phyloP scores from a whole-genome alignment of 1,140 invertebrate genomes.

The Macrobrachium nipponense region DNA sequence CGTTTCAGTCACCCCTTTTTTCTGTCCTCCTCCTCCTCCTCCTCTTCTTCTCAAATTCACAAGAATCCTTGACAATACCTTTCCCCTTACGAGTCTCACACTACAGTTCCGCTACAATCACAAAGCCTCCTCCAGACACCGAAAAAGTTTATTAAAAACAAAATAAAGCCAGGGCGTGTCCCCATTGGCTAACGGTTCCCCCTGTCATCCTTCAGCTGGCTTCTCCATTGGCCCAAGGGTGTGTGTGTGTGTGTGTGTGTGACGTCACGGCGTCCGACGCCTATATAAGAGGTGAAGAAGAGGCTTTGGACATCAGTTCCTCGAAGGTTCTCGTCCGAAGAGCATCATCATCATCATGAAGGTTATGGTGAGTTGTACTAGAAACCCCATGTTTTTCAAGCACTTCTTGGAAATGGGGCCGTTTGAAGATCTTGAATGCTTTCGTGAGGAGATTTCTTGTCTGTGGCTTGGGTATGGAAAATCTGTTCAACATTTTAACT shows the following conservation, averaged over 20 bases:
- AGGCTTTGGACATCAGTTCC: not conserved
- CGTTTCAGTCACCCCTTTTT: too few relatives aligned
- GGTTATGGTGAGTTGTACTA: slow-evolving; percentile 34
- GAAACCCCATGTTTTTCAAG: not conserved
- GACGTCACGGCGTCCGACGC: too few relatives aligned
- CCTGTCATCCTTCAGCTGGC: not conserved
- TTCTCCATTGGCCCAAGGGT: too few relatives aligned
- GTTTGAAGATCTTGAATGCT: not conserved
- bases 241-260: too few relatives aligned
- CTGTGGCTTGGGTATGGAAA: too few relatives aligned
- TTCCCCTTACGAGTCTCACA: too few relatives aligned
- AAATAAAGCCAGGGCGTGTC: not conserved
- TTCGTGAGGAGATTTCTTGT: not conserved
- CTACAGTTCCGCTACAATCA: not conserved
- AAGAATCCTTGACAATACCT: too few relatives aligned
- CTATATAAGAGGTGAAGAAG: not conserved
- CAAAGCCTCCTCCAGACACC: not conserved
- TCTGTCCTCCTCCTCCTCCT: too few relatives aligned
- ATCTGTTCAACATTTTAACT: too few relatives aligned
- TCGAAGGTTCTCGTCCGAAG: not conserved
- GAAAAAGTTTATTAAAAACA: not conserved
- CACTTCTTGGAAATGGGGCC: not conserved
- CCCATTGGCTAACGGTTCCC: slow-evolving; percentile 20
- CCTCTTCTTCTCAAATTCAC: too few relatives aligned
- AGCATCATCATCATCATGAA: slow-evolving; percentile 29